phyloP scores from a whole-genome alignment of 2,113 vertebrate species.

The Ammodytes marinus region DNA sequence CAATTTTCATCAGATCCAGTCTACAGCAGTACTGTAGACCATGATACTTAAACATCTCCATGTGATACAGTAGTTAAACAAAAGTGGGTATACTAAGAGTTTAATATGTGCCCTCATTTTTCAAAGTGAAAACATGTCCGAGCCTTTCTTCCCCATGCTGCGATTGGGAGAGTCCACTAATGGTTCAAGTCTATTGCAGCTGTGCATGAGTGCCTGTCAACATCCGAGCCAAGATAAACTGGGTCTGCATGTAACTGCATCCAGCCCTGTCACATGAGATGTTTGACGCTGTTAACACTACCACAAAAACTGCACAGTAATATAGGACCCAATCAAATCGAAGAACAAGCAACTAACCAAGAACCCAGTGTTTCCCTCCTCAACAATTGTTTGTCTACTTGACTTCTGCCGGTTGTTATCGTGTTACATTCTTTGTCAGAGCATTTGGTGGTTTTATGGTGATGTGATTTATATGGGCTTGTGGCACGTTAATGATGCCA shows the following conservation, averaged over 20 bases:
- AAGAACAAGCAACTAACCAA: conserved; percentile 35
- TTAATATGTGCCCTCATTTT: conserved; percentile 19
- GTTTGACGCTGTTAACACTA: conserved; percentile 49
- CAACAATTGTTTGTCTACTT: conserved; percentile 63
- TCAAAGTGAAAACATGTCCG: conserved; percentile 34
- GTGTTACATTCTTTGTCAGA: conserved; percentile 76
- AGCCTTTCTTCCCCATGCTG: conserved; percentile 10
- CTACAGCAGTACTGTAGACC: background rate
- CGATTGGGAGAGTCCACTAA: conserved; percentile 17
- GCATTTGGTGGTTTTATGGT: conserved; percentile 84
- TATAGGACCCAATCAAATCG: conserved; percentile 47
- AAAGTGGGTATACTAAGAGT: conserved; percentile 3
- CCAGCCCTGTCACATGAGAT: conserved; percentile 47
- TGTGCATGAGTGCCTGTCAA: conserved; percentile 62
- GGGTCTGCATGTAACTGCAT: conserved; percentile 42
- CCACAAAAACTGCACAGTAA: conserved; percentile 39
- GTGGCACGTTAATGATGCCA: conserved; percentile 85
- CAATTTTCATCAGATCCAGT: background rate
- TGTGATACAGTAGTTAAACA: background rate
- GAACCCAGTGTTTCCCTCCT: conserved; percentile 41
- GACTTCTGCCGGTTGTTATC: conserved; percentile 66
- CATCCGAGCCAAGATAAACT: conserved; percentile 58
- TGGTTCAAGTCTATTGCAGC: conserved; percentile 43
- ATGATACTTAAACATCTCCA: background rate
- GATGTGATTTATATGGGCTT: conserved; percentile 85